These are phyloP conservation scores for Parauchenoglanis punctatus DNA, from an alignment of 2,797 vertebrate genomes.

Conservation along the genomic window DNA sequence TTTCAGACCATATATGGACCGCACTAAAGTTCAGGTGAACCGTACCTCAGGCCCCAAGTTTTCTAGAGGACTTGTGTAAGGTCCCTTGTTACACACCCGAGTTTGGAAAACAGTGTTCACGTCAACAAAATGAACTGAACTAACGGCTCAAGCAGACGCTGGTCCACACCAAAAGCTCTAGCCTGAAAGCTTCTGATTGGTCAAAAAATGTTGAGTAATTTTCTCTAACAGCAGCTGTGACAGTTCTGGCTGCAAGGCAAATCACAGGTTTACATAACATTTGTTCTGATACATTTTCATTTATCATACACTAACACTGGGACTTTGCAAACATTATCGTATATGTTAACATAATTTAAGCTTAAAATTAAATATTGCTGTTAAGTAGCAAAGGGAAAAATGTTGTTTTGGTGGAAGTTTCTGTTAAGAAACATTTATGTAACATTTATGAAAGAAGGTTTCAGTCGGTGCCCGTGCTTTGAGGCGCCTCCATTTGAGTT, in stretches of 20 bases:
- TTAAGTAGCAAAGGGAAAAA: background rate
- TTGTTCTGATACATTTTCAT: background rate
- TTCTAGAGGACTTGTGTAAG: no score
- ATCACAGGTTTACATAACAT: background rate
- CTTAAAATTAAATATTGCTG: background rate
- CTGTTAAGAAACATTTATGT: background rate
- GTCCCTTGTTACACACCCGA: no score
- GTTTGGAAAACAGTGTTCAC: no score
- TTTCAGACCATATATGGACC: no score
- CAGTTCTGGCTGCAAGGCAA: background rate
- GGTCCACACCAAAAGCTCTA: no score
- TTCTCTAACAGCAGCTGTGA: background rate
- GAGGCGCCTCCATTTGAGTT: background rate
- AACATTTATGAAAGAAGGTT: background rate
- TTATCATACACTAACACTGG: no score
- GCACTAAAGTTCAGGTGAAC: no score
- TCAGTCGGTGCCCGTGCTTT: background rate
- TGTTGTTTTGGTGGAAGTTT: background rate
- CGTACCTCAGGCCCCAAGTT: no score
- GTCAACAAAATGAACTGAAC: no score
- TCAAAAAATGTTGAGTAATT: background rate
- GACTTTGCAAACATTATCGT: background rate
- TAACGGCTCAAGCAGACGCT: no score
- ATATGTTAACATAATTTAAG: background rate
- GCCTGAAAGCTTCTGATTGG: background rate